phyloP scores from a whole-genome alignment of 1,140 invertebrate genomes.

The Calosoma granatense region DNA sequence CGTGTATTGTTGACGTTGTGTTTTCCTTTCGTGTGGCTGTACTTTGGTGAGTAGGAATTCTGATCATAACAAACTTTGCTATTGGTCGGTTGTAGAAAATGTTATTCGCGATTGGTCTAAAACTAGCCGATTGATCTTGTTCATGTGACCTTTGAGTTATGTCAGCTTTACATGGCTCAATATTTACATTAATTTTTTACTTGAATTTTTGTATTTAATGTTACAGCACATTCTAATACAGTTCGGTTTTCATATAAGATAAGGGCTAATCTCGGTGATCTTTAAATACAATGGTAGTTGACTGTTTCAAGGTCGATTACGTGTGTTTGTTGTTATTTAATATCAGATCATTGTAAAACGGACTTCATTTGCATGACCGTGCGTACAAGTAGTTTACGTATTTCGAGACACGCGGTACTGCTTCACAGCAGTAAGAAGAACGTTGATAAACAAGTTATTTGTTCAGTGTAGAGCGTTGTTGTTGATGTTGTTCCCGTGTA shows the following conservation, averaged over 20 bases:
- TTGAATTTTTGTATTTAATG: neutral
- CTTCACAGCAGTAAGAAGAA: neutral
- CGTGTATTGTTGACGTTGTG: conserved; percentile 8
- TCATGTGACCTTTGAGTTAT: conserved; percentile 22
- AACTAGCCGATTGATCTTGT: conserved; percentile 19
- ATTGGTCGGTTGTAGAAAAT: neutral
- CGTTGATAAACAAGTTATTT: conserved; percentile 2
- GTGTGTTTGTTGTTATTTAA: neutral
- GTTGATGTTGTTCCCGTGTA: too few relatives aligned
- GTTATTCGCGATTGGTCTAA: neutral
- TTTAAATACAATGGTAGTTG: neutral
- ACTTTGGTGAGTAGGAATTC: conserved; percentile 1
- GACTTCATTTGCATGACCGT: neutral
- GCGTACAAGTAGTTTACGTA: neutral
- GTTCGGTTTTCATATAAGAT: neutral
- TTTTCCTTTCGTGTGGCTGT: neutral
- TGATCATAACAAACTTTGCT: conserved; percentile 6
- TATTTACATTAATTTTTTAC: conserved; percentile 2
- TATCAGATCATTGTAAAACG: neutral
- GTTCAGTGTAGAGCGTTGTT: neutral
- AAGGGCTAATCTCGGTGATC: neutral
- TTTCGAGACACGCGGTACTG: neutral
- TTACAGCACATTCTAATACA: neutral
- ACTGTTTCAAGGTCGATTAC: neutral
- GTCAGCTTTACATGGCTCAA: neutral